A percentile compares a stretch with the other conserved stretches of the same genome.
phyloP scores from a whole-genome alignment of 2,797 vertebrate genomes.

The Aldrovandia affinis region DNA sequence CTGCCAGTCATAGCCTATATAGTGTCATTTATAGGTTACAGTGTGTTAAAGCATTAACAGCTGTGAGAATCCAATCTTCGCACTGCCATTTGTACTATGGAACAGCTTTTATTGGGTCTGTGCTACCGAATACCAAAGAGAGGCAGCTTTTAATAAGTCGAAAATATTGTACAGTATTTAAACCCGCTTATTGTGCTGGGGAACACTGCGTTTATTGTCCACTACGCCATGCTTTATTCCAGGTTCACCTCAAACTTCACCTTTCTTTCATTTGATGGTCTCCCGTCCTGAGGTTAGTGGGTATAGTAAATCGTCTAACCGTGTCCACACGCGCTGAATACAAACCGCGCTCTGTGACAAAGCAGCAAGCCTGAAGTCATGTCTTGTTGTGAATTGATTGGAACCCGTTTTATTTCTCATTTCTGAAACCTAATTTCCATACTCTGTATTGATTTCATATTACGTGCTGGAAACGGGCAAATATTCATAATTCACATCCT shows the following conservation, averaged over 20 bases:
- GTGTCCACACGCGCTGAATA: constrained; percentile 8
- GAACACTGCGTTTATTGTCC: not conserved
- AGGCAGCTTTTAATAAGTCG: not conserved
- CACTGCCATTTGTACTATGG: not conserved
- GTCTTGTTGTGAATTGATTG: constrained; percentile 17
- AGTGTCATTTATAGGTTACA: too few relatives aligned
- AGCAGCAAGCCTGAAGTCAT: constrained; percentile 10
- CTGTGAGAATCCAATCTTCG: not conserved
- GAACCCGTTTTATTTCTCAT: constrained; percentile 13
- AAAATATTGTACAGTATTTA: not conserved
- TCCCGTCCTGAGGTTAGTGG: constrained; percentile 15
- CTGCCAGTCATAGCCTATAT: not conserved
- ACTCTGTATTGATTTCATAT: constrained; percentile 9
- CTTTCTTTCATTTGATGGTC: not conserved
- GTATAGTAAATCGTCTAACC: constrained; percentile 17
- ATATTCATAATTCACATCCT: not conserved
- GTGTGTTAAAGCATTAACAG: not conserved
- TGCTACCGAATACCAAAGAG: not conserved
- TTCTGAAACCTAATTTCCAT: not conserved
- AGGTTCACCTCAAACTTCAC: not conserved
- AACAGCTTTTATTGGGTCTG: not conserved
- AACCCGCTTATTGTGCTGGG: not conserved
- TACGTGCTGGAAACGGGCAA: not conserved
- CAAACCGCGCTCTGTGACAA: not conserved
- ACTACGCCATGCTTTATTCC: not conserved